Base-by-base conservation (phyloP, 1,140 invertebrate species). In the Solen grandis region DNA sequence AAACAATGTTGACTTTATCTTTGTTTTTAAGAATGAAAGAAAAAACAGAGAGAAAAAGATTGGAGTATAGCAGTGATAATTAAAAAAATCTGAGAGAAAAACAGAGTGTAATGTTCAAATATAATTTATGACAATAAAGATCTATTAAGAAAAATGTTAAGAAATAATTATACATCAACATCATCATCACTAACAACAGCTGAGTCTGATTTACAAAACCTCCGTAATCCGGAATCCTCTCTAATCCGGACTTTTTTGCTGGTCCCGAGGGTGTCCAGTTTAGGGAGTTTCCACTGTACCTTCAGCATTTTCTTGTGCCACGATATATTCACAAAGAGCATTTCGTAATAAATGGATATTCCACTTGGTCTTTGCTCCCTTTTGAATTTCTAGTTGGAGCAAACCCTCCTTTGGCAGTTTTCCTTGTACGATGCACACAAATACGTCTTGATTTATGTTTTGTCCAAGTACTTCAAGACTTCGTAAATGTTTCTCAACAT, bases 331-430 rank as follows among this genome's bases (percentile, higher is more conserved):
- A 35, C 22, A 14, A 13, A 65, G 22, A 14, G 5, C 5, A 13
- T 65, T 29, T 65, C 62, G 25, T 5, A 65, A 33, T 22, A 5
- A 5, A 14, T 13, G 10, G 5, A 65, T 65, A 59, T 10, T 59
- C 57, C 57, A 59, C 29, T 59, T 59, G 29, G 10, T 59, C n/a
- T 8, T 59, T 59, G 57, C 57, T 14, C 57, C 57, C 10, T 59
- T 10, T 10, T 13, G 57, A 14, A 59, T 59, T 59, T 59, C 62
- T 5, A 65, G 22, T 60, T 65, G 33, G 22, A 65, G 27, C 5
- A 65, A 33, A 29, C 29, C 62, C 16, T 65, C 62, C 31, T 65
- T 33, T 13, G 62, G 62, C 4, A 65, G 35, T 25, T 65, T 65
- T 22, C 33, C 36, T 38, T 36, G 62, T n/a, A 65, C 41, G 5